phyloP scores from a whole-genome alignment of 2,888 invertebrate genomes.

The Hirtodrosophila duncani region DNA sequence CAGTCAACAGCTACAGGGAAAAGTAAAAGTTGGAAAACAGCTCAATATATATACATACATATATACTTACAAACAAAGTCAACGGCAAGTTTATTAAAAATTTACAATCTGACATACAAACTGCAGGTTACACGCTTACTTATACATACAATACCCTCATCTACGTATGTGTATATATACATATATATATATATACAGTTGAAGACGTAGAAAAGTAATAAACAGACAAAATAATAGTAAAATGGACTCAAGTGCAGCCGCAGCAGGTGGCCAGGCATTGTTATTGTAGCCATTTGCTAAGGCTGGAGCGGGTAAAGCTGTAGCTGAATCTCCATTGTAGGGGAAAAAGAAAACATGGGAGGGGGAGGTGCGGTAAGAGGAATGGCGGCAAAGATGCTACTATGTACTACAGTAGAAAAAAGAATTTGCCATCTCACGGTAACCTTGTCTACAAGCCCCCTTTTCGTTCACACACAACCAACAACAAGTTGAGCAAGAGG shows the following conservation, averaged over 20 bases:
- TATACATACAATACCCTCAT: background rate
- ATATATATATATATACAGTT: background rate
- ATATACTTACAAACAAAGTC: conserved; percentile 33
- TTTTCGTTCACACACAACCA: conserved; percentile 16
- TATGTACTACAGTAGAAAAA: too few species aligned
- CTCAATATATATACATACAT: conserved; percentile 17
- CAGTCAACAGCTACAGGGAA: conserved; percentile 10
- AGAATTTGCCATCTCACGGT: conserved; percentile 51
- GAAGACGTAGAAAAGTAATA: conserved; percentile 26
- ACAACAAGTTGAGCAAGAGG: conserved; percentile 7
- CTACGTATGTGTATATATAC: background rate
- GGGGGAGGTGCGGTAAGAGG: background rate
- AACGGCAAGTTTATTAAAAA: conserved; percentile 65
- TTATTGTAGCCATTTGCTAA: conserved; percentile 46
- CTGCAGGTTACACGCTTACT: conserved; percentile 29
- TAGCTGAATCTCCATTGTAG: too few species aligned
- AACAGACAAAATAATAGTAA: conserved; percentile 49
- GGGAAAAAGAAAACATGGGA: background rate
- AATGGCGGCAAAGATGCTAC: conserved; percentile 22
- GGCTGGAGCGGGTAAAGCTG: background rate
- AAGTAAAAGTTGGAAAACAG: conserved; percentile 9
- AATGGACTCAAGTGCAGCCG: conserved; percentile 70
- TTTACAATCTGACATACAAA: conserved; percentile 45
- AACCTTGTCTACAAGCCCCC: conserved; percentile 58
- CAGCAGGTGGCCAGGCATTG: conserved; percentile 67